Percentiles rank a stretch among this genome's conserved stretches.
phyloP scores from a whole-genome alignment of 2,888 invertebrate species.

The Drosophila rubida region DNA sequence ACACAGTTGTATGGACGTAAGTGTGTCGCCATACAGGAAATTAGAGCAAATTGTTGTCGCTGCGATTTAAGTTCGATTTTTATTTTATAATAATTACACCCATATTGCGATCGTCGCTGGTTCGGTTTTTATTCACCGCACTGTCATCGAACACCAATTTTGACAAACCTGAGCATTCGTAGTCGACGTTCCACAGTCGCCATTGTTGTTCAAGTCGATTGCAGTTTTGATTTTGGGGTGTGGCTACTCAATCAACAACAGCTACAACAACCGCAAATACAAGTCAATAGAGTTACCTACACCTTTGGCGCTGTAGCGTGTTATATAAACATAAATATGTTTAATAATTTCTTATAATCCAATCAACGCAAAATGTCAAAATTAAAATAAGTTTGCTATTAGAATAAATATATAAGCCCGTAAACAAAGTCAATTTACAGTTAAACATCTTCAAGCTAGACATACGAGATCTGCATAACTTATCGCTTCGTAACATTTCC shows the following conservation, averaged over 20 bases:
- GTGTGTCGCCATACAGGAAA: constrained; percentile 67
- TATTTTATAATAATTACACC: constrained; percentile 68
- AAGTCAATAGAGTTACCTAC: constrained; percentile 23
- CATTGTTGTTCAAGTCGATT: constrained; percentile 30
- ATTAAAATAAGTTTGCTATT: constrained; percentile 9
- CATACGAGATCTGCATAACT: neutral
- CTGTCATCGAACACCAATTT: constrained; percentile 58
- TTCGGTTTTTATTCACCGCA: constrained; percentile 25
- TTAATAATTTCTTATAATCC: constrained; percentile 16
- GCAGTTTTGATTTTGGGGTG: constrained; percentile 54
- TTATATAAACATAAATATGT: constrained; percentile 14
- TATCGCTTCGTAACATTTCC: neutral
- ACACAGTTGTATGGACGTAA: constrained; percentile 14
- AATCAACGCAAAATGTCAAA: constrained; percentile 23
- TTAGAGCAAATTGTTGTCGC: constrained; percentile 48
- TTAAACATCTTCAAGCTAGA: neutral
- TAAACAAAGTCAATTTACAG: neutral
- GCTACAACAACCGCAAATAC: constrained; percentile 19
- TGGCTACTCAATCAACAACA: constrained; percentile 31
- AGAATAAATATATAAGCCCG: neutral
- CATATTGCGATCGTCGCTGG: constrained; percentile 50
- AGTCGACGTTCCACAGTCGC: constrained; percentile 3
- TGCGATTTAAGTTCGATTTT: constrained; percentile 54
- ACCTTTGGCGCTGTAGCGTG: neutral
- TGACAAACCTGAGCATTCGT: constrained; percentile 55